Evolutionary conservation across 2,888 invertebrate species (phyloP), one percentile per base, ranked within the genome.

Genomic region (Dicyrtomina minuta): DNA sequence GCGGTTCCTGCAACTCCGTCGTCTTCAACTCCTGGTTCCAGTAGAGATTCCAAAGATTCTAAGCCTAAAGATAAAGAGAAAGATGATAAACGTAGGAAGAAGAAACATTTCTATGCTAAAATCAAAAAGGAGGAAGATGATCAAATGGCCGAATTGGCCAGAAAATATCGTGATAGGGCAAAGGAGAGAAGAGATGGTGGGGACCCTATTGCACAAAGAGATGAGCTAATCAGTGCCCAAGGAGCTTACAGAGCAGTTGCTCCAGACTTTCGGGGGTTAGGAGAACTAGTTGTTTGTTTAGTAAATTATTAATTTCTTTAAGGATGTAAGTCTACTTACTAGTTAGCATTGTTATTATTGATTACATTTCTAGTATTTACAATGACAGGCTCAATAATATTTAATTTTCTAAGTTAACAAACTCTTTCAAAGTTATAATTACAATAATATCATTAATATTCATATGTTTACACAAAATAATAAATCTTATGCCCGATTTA

Each of bases 191-290:
- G 96, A 75, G 95, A 94, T 79, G 95, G 95, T 0, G 87, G 85
- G 0, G 86, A 88, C 79, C 90, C 91, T 6, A 95, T 95, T 80
- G 89, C 89, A 71, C 87, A 89, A 6, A 88, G 89, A 65, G 93
- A 95, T 80, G 91, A 93, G 0, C 90, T 93, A 73, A 89, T 91
- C 56, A 92, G 90, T 22, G 90, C 93, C 5, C 78, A 78, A 61
- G 91, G 91, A 80, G 92, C 91, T 41, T 93, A 93, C 80, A 82
- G 96, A 79, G 97, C 98, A 8, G 97, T 99, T 0, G 98, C 97
- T 2, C 97, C 97, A 0, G 97, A 97, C 84, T 83, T 93, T 15
- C 96, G 96, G 81, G 94, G 95, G 94, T n/a, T n/a, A n/a, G n/a
- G n/a, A n/a, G n/a, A n/a, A n/a, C n/a, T n/a, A n/a, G n/a, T n/a